These are phyloP conservation scores for Oxyteleia sp. DNA, from an alignment of 2,888 invertebrate species.

Conservation along the genomic window DNA sequence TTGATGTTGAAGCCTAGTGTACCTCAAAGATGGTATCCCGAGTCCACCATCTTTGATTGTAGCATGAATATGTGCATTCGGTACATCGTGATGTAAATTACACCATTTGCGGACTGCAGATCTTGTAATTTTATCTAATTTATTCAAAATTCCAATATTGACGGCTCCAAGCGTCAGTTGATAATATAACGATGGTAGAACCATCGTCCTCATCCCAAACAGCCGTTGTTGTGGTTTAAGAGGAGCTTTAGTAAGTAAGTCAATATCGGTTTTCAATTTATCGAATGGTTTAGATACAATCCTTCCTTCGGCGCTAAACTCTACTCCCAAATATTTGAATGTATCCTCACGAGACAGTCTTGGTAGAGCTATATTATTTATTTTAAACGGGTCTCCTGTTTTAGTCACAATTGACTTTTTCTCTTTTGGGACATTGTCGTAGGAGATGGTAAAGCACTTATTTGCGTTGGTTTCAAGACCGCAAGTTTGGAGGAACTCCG, in stretches of 20 bases:
- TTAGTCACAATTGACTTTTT: no score
- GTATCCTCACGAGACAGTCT: no score
- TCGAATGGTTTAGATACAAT: no score
- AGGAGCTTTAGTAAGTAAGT: constrained; percentile 28
- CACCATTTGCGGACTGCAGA: constrained; percentile 77
- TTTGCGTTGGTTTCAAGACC: constrained; percentile 76
- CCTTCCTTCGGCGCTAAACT: no score
- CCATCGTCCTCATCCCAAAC: constrained; percentile 30
- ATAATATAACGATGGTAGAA: constrained; percentile 2
- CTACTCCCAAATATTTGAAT: no score
- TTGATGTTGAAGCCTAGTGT: constrained; percentile 3
- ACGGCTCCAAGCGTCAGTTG: background rate
- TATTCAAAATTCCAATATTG: background rate
- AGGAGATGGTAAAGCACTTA: constrained; percentile 75
- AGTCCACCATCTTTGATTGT: constrained; percentile 62
- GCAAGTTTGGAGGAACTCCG: constrained; percentile 64
- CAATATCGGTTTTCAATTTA: no score
- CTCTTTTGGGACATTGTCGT: no score
- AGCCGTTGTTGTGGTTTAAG: constrained; percentile 69
- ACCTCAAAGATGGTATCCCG: constrained; percentile 73
- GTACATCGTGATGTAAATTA: constrained; percentile 80
- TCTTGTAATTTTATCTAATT: constrained; percentile 72
- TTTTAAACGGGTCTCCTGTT: no score
- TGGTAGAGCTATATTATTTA: no score
- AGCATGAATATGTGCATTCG: constrained; percentile 81